phyloP scores from a whole-genome alignment of 2,888 invertebrate species.

The Harmothoe impar region DNA sequence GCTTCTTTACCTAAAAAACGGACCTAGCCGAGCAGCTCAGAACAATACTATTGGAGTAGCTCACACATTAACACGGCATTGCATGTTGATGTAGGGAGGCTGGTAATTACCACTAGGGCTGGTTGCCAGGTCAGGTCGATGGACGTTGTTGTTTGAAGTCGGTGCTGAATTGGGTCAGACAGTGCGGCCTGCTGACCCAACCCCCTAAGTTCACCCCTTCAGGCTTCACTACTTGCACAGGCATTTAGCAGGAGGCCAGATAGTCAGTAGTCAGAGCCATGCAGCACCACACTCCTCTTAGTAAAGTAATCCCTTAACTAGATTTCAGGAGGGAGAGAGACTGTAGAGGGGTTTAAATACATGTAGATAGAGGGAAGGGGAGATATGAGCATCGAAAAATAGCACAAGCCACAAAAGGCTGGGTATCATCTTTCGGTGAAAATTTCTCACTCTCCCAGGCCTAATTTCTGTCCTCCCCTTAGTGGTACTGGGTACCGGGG shows the following conservation, averaged over 20 bases:
- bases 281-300: not conserved
- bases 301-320: not conserved
- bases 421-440: too few relatives aligned
- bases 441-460: too few relatives aligned
- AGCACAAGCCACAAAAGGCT: too few relatives aligned
- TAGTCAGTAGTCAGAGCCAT: not conserved
- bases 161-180: not conserved
- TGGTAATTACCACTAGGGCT: conserved; percentile 26
- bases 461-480: too few relatives aligned
- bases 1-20: not conserved
- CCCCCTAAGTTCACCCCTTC: not conserved
- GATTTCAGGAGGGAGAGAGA: too few relatives aligned
- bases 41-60: not conserved
- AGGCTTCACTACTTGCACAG: not conserved
- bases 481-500: too few relatives aligned
- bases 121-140: conserved; percentile 10
- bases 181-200: not conserved
- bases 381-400: too few relatives aligned
- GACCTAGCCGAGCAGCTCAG: not conserved
- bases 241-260: not conserved
- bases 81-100: not conserved
- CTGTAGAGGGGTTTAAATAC: too few relatives aligned
- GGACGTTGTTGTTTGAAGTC: not conserved
- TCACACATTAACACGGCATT: conserved; percentile 9
- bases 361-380: conserved; percentile 13